Percentiles rank a stretch among this genome's conserved stretches.
Conservation (phyloP, 2,888 invertebrate genomes). For the Volucella inflata region DNA sequence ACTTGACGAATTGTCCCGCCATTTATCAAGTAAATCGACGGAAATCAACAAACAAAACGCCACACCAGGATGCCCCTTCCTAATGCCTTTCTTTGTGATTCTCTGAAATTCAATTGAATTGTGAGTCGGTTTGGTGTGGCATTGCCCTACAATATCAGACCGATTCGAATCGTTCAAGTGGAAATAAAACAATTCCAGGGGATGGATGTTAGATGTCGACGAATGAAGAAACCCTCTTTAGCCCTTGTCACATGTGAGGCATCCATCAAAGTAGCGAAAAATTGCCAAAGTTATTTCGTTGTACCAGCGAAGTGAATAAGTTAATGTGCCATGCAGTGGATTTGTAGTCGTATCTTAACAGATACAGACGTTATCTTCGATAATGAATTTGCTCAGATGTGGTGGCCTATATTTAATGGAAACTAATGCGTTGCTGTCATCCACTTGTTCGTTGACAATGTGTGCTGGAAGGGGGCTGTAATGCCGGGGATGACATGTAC, state of each 20-base stretch:
- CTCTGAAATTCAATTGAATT: constrained; percentile 60
- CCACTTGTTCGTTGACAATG: constrained; percentile 67
- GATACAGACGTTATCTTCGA: constrained; percentile 51
- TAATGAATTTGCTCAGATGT: constrained; percentile 75
- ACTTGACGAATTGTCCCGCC: constrained; percentile 78
- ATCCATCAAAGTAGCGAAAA: constrained; percentile 76
- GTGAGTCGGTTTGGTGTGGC: constrained; percentile 26
- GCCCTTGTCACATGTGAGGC: constrained; percentile 73
- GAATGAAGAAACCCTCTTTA: constrained; percentile 62
- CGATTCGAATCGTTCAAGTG: constrained; percentile 67
- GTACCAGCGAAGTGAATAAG: constrained; percentile 71
- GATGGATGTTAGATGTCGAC: constrained; percentile 3
- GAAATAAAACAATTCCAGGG: constrained; percentile 70
- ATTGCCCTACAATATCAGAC: constrained; percentile 1
- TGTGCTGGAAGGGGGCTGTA: constrained; percentile 14
- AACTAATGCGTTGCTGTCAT: constrained; percentile 75
- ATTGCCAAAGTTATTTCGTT: constrained; percentile 71
- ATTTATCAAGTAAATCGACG: constrained; percentile 78
- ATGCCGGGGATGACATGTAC: constrained; percentile 60
- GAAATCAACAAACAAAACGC: constrained; percentile 73
- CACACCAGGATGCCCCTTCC: constrained; percentile 52
- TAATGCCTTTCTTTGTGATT: not conserved
- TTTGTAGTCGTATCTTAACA: not conserved
- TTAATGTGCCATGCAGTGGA: constrained; percentile 70
- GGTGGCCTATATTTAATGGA: constrained; percentile 74